Percentiles rank a stretch among this genome's conserved stretches.
phyloP scores from a whole-genome alignment of 2,888 invertebrate genomes.

The Leucophenga montana region DNA sequence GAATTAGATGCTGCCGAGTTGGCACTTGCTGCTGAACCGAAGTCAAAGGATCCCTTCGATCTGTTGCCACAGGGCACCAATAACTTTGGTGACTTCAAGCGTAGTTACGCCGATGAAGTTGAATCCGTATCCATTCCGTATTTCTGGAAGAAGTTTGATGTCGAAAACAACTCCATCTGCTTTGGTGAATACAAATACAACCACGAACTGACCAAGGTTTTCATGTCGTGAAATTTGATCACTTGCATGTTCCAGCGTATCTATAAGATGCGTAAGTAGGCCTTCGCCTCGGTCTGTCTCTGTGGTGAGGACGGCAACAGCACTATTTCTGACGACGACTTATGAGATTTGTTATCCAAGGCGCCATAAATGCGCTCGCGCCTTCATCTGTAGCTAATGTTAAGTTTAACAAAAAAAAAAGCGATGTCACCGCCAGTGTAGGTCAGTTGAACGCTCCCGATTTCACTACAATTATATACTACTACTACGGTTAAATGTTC shows the following conservation, averaged over 20 bases:
- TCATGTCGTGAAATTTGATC: slow-evolving; percentile 99
- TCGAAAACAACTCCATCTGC: slow-evolving; percentile 97
- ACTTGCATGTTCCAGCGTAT: slow-evolving; percentile 98
- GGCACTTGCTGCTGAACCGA: slow-evolving; percentile 78
- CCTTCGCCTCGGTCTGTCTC: slow-evolving; percentile 94
- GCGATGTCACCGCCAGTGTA: too few species aligned
- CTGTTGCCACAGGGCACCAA: slow-evolving; percentile 92
- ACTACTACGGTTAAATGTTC: too few species aligned
- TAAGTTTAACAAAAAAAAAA: too few species aligned
- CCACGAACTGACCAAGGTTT: slow-evolving; percentile 90
- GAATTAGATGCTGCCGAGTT: slow-evolving; percentile 78
- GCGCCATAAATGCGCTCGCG: too few species aligned
- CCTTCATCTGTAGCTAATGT: too few species aligned
- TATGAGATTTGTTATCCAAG: background rate
- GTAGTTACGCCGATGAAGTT: slow-evolving; percentile 93
- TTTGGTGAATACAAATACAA: slow-evolving; percentile 81
- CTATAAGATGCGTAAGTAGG: slow-evolving; percentile 97
- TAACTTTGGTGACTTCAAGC: slow-evolving; percentile 97
- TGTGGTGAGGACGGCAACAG: slow-evolving; percentile 95
- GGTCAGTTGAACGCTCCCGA: too few species aligned
- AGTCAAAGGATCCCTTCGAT: slow-evolving; percentile 93
- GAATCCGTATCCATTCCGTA: slow-evolving; percentile 88
- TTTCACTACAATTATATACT: too few species aligned
- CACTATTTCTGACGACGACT: slow-evolving; percentile 93
- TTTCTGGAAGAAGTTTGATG: slow-evolving; percentile 98